Evolutionary conservation across 2,888 invertebrate species (phyloP).

Genomic region (Neuroscelio doddi): DNA sequence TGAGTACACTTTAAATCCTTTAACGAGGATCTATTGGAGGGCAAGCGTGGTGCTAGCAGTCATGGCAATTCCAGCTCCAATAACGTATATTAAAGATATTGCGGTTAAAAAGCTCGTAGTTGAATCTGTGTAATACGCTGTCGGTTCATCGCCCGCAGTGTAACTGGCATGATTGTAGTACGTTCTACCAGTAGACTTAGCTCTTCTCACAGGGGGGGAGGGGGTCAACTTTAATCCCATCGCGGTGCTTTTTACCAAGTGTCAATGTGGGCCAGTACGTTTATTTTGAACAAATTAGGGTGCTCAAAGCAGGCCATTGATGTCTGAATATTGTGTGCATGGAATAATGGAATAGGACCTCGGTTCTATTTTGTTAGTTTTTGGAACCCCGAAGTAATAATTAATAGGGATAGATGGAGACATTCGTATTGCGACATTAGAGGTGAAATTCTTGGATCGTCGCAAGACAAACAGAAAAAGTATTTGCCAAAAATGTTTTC

Average conservation of each 20-base stretch:
- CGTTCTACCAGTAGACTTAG: slow-evolving; percentile 61
- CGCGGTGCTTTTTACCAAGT: slow-evolving; percentile 68
- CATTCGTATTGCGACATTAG: slow-evolving; percentile 78
- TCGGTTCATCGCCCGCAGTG: slow-evolving; percentile 73
- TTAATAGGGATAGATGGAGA: slow-evolving; percentile 78
- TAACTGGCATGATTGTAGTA: slow-evolving; percentile 53
- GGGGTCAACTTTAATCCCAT: slow-evolving; percentile 60
- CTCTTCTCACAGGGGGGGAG: slow-evolving; percentile 10
- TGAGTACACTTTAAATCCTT: slow-evolving; percentile 74
- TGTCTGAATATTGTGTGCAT: slow-evolving; percentile 74
- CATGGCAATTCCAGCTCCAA: slow-evolving; percentile 81
- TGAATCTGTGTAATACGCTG: slow-evolving; percentile 74
- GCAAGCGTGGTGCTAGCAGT: slow-evolving; percentile 82
- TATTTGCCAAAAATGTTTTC: slow-evolving; percentile 81
- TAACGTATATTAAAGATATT: slow-evolving; percentile 78
- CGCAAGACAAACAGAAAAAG: slow-evolving; percentile 77
- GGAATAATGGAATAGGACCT: too few species aligned
- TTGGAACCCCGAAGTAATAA: slow-evolving; percentile 76
- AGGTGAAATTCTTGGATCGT: slow-evolving; percentile 80
- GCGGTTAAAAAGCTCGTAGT: slow-evolving; percentile 79
- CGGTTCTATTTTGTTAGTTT: slow-evolving; percentile 79
- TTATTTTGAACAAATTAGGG: slow-evolving; percentile 80
- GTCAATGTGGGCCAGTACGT: slow-evolving; percentile 74
- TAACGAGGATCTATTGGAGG: slow-evolving; percentile 79
- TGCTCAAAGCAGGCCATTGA: slow-evolving; percentile 76